Conservation (phyloP, 2,113 vertebrate genomes). For the Actinemys pallida region DNA sequence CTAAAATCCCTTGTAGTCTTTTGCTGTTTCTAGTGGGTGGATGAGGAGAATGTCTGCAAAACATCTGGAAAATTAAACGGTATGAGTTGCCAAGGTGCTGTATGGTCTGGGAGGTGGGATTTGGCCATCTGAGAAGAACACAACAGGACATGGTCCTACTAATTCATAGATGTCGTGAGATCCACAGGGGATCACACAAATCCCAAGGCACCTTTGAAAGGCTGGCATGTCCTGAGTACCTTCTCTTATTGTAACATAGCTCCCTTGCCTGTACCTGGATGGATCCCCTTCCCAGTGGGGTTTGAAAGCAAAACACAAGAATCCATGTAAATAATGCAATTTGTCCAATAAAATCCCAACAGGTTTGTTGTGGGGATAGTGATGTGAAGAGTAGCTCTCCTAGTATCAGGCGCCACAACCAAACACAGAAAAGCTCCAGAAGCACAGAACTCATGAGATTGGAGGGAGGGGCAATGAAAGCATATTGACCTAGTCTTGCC, state of each 20-base stretch:
- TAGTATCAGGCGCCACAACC: no score
- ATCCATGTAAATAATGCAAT: rapidly evolving
- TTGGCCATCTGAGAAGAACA: not conserved
- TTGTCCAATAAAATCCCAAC: not conserved
- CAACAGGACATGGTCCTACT: not conserved
- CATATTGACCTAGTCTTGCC: no score
- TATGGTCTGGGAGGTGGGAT: not conserved
- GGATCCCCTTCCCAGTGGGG: not conserved
- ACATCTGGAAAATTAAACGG: not conserved
- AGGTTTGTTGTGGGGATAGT: not conserved
- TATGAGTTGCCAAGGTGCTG: not conserved
- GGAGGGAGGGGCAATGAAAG: no score
- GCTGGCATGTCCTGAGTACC: not conserved
- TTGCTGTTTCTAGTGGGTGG: not conserved
- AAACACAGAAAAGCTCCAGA: not conserved
- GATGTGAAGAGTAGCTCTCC: not conserved
- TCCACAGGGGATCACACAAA: not conserved
- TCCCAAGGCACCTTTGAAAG: rapidly evolving
- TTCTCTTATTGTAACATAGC: rapidly evolving
- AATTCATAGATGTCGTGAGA: not conserved
- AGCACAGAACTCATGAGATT: not conserved
- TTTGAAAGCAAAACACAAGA: not conserved
- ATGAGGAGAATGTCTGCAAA: not conserved
- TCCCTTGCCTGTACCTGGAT: not conserved
- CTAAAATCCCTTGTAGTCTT: not conserved